phyloP scores from a whole-genome alignment of 2,113 vertebrate genomes.

The Periophthalmodon schlosseri region DNA sequence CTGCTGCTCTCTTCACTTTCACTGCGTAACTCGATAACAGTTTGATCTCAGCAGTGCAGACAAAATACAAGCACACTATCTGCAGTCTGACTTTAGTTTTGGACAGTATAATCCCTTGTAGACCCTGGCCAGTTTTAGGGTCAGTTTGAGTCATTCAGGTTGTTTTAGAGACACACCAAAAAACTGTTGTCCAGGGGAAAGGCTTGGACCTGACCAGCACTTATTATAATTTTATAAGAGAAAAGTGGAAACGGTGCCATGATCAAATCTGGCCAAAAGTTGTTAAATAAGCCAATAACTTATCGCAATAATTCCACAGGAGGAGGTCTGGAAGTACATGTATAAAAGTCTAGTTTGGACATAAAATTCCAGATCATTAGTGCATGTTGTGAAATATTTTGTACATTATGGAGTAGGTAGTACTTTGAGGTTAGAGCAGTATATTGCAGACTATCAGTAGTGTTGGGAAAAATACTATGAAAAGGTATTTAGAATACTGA shows the following conservation, averaged over 20 bases:
- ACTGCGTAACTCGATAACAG: no score
- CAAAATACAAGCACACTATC: no score
- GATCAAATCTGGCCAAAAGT: neutral
- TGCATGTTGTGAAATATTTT: slow-evolving; percentile 2
- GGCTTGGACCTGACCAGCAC: neutral
- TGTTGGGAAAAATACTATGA: no score
- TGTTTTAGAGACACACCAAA: neutral
- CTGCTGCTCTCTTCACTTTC: no score
- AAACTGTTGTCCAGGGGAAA: neutral
- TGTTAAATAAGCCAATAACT: slow-evolving; percentile 1
- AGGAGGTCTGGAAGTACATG: neutral
- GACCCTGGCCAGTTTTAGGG: neutral
- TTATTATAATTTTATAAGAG: neutral
- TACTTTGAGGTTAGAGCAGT: neutral
- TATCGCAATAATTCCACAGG: neutral
- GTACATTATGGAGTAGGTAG: no score
- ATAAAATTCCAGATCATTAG: slow-evolving; percentile 56
- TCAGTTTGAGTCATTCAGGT: neutral
- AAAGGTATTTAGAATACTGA: no score
- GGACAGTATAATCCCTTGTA: no score
- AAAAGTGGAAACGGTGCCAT: neutral
- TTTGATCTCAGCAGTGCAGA: no score
- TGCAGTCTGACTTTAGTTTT: no score
- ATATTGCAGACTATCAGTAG: neutral
- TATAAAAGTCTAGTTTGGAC: slow-evolving; percentile 17